A percentile compares a stretch with the other conserved stretches of the same genome.
These are phyloP conservation scores for Thumatha senex DNA, from an alignment of 2,888 invertebrate species.

Conservation along the genomic window DNA sequence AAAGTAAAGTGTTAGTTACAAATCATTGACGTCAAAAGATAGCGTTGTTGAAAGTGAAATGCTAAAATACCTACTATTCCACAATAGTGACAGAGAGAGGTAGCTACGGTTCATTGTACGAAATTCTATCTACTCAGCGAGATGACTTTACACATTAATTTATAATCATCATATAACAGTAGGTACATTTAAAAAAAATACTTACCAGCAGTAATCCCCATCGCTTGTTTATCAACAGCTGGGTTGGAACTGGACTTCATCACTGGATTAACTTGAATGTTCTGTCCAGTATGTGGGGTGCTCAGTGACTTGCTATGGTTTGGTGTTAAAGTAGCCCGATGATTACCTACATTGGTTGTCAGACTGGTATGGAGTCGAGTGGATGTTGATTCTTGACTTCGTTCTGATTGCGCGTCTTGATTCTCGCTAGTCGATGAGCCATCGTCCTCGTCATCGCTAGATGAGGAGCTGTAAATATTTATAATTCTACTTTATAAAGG, in stretches of 20 bases:
- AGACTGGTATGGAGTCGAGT: slow-evolving; percentile 51
- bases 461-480: slow-evolving; percentile 84
- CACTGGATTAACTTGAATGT: slow-evolving; percentile 71
- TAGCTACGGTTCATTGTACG: no score
- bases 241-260: slow-evolving; percentile 80
- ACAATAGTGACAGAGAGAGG: no score
- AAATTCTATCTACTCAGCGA: no score
- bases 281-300: slow-evolving; percentile 72
- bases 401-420: slow-evolving; percentile 68
- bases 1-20: no score
- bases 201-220: slow-evolving; percentile 75
- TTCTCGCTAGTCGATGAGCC: slow-evolving; percentile 78
- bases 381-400: slow-evolving; percentile 66
- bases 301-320: slow-evolving; percentile 74
- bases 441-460: slow-evolving; percentile 87
- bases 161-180: no score
- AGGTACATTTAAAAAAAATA: background rate
- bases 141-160: no score
- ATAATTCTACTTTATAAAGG: background rate
- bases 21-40: no score
- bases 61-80: no score
- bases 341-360: slow-evolving; percentile 47
- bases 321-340: slow-evolving; percentile 56
- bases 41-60: no score
- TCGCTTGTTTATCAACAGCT: slow-evolving; percentile 78